phyloP scores from a whole-genome alignment of 1,140 invertebrate species.

The Adelges cooleyi region DNA sequence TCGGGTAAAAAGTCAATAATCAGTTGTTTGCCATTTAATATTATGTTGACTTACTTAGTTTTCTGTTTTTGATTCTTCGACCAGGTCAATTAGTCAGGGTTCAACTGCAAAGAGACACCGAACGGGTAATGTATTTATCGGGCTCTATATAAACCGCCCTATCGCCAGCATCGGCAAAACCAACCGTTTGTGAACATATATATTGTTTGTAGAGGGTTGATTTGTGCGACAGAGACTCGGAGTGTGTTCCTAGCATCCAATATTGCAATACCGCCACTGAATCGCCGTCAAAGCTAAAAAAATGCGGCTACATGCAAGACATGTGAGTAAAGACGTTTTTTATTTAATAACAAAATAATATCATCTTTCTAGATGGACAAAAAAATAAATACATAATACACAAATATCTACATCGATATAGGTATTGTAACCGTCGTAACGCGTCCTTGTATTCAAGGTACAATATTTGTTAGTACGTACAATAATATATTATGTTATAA shows the following conservation, averaged over 20 bases:
- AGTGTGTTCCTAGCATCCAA: neutral
- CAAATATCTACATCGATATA: no score
- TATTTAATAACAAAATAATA: neutral
- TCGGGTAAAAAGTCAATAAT: no score
- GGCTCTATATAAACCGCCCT: no score
- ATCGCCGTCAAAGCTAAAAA: neutral
- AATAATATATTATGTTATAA: no score
- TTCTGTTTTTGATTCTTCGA: no score
- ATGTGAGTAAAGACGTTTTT: neutral
- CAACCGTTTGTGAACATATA: neutral
- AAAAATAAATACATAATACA: no score
- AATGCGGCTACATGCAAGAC: neutral
- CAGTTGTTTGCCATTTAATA: no score
- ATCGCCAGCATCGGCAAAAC: no score
- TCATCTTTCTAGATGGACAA: no score
- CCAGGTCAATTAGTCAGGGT: neutral
- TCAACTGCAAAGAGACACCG: neutral
- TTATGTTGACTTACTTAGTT: no score
- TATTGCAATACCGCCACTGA: neutral
- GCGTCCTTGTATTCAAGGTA: conserved; percentile 23
- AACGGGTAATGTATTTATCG: neutral
- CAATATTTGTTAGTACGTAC: neutral
- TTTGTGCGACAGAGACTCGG: neutral
- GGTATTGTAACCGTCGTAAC: no score
- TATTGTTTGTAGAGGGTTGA: neutral